Evolutionary conservation across 2,888 invertebrate species (phyloP).

Genomic region (Hypolimnas misippus): DNA sequence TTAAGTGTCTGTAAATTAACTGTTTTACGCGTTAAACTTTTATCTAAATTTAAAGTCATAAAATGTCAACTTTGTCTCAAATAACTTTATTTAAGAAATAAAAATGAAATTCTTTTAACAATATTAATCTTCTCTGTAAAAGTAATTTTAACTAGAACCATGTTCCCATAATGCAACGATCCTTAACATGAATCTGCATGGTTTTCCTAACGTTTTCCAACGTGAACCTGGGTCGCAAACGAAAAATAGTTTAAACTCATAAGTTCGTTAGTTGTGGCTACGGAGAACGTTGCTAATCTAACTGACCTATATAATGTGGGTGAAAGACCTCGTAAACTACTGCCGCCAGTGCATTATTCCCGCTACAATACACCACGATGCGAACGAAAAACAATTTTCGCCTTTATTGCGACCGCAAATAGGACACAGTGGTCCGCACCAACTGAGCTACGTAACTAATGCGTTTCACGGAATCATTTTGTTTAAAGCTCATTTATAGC

Average conservation of each 20-base stretch:
- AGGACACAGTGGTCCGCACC: slow-evolving; percentile 54
- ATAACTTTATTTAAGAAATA: not conserved
- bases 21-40: not conserved
- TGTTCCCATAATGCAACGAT: not conserved
- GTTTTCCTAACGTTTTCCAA: not conserved
- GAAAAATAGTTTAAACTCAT: slow-evolving; percentile 37
- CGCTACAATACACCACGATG: slow-evolving; percentile 66
- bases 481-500: slow-evolving; percentile 67
- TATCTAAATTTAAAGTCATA: not conserved
- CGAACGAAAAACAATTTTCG: slow-evolving; percentile 57
- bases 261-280: slow-evolving; percentile 40
- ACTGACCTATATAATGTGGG: slow-evolving; percentile 81
- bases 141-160: no score
- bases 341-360: slow-evolving; percentile 77
- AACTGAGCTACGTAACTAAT: slow-evolving; percentile 42
- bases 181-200: not conserved
- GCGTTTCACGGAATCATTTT: slow-evolving; percentile 72
- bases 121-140: not conserved
- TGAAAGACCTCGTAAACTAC: slow-evolving; percentile 83
- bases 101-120: not conserved
- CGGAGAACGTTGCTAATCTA: slow-evolving; percentile 77
- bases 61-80: not conserved
- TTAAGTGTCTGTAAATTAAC: not conserved
- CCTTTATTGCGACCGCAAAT: slow-evolving; percentile 55
- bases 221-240: slow-evolving; percentile 18